Conservation (phyloP, 23 tunicate genomes). For the Aplidium turbinatum region DNA sequence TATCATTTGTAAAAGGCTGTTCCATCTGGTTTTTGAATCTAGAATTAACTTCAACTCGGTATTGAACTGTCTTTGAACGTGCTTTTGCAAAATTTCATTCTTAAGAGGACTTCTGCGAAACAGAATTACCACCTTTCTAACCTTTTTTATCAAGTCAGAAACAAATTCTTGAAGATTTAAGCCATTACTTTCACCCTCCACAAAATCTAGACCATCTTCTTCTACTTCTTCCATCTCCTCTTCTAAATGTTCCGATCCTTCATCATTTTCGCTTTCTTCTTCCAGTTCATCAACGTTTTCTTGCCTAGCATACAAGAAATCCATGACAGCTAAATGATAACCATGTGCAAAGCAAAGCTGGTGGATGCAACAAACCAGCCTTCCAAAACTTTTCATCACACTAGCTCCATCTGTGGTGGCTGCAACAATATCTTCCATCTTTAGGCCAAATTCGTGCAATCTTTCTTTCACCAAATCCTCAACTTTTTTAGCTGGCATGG, state of each 20-base stretch:
- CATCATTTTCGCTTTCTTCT: slow-evolving; percentile 30
- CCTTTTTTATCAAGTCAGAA: slow-evolving; percentile 58
- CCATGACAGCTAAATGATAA: slow-evolving; percentile 59
- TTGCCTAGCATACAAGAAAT: slow-evolving; percentile 50
- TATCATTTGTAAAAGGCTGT: slow-evolving; percentile 58
- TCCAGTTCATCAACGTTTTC: slow-evolving; percentile 39
- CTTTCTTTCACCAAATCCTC: slow-evolving; percentile 68
- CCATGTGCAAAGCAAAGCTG: slow-evolving; percentile 61
- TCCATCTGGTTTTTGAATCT: slow-evolving; percentile 63
- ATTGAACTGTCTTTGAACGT: slow-evolving; percentile 47
- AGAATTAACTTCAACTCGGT: slow-evolving; percentile 59
- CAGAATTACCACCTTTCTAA: slow-evolving; percentile 46
- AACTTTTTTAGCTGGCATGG: slow-evolving; percentile 64
- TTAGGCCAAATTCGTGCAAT: slow-evolving; percentile 57
- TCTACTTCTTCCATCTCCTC: slow-evolving; percentile 50
- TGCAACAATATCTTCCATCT: slow-evolving; percentile 66
- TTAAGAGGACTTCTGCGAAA: slow-evolving; percentile 57
- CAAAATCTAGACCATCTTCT: slow-evolving; percentile 51
- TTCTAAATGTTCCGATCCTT: slow-evolving; percentile 52
- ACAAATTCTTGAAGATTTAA: slow-evolving; percentile 54
- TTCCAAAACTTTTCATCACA: slow-evolving; percentile 71
- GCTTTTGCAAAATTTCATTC: slow-evolving; percentile 67
- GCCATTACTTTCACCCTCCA: slow-evolving; percentile 37
- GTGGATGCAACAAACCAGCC: slow-evolving; percentile 51
- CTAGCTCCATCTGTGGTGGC: slow-evolving; percentile 71